These are phyloP conservation scores for Adelognathus sp. DNA, from an alignment of 2,888 invertebrate species.

Conservation along the genomic window DNA sequence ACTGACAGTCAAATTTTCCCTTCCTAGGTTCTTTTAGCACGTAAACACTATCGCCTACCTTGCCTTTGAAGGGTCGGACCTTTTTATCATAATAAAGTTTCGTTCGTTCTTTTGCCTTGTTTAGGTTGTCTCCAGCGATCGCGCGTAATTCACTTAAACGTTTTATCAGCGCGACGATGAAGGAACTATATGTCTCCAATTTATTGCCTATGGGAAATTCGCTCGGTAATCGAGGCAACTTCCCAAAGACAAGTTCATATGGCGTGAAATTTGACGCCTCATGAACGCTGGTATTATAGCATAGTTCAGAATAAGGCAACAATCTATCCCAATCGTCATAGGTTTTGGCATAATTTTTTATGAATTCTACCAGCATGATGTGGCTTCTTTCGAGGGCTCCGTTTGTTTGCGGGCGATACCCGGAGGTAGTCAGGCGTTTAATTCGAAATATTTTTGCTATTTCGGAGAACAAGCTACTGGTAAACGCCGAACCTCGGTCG, in stretches of 20 bases:
- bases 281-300: conserved; percentile 49
- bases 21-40: conserved; percentile 26
- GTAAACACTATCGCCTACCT: conserved; percentile 7
- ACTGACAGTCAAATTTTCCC: conserved; percentile 29
- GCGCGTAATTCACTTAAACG: not conserved
- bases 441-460: conserved; percentile 38
- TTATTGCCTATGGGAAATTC: not conserved
- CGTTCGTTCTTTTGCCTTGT: not conserved
- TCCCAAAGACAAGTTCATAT: conserved; percentile 46
- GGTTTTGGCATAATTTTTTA: no score
- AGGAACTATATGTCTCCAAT: not conserved
- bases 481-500: conserved; percentile 34
- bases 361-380: no score
- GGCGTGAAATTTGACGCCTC: conserved; percentile 51
- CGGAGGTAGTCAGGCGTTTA: no score
- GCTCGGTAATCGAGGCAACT: conserved; percentile 15
- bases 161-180: not conserved
- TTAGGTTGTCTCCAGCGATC: not conserved
- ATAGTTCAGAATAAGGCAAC: conserved; percentile 44
- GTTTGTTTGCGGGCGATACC: no score
- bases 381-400: no score
- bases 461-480: conserved; percentile 25
- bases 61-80: conserved; percentile 11
- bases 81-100: conserved; percentile 7
- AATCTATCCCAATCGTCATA: conserved; percentile 54